A percentile compares a stretch with the other conserved stretches of the same genome.
phyloP scores from a whole-genome alignment of 1,140 invertebrate species.

The Drosophila sturtevanti region DNA sequence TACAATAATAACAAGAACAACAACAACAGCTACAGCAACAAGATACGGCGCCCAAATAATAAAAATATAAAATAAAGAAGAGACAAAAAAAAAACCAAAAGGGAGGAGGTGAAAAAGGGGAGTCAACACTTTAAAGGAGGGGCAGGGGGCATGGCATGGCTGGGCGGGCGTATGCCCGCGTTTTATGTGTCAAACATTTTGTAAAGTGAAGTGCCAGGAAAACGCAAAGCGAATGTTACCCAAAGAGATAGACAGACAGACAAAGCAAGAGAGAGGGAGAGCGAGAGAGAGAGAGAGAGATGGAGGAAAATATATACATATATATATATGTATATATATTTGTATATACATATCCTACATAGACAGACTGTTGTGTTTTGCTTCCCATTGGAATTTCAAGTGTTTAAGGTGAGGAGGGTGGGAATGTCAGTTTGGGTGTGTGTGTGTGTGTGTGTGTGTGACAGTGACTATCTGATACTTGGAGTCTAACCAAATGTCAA shows the following conservation, averaged over 20 bases:
- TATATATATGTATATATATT: too few relatives aligned
- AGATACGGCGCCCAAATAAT: slow-evolving; percentile 35
- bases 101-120: slow-evolving; percentile 1
- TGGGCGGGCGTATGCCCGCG: slow-evolving; percentile 29
- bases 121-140: neutral
- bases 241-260: neutral
- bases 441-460: neutral
- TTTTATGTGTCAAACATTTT: slow-evolving; percentile 72
- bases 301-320: neutral
- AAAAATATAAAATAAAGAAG: slow-evolving; percentile 8
- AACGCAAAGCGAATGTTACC: neutral
- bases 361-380: slow-evolving; percentile 28
- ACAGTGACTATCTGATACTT: slow-evolving; percentile 8
- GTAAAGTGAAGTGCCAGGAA: slow-evolving; percentile 38
- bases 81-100: slow-evolving; percentile 3
- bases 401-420: neutral
- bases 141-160: neutral
- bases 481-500: neutral
- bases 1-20: slow-evolving; percentile 33
- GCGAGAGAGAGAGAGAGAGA: neutral
- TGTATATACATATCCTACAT: too few relatives aligned
- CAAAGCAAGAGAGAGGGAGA: neutral
- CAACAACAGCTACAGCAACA: slow-evolving; percentile 13
- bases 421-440: neutral
- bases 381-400: slow-evolving; percentile 57